phyloP scores from a whole-genome alignment of 2,113 vertebrate genomes.

The Jaculus jaculus region DNA sequence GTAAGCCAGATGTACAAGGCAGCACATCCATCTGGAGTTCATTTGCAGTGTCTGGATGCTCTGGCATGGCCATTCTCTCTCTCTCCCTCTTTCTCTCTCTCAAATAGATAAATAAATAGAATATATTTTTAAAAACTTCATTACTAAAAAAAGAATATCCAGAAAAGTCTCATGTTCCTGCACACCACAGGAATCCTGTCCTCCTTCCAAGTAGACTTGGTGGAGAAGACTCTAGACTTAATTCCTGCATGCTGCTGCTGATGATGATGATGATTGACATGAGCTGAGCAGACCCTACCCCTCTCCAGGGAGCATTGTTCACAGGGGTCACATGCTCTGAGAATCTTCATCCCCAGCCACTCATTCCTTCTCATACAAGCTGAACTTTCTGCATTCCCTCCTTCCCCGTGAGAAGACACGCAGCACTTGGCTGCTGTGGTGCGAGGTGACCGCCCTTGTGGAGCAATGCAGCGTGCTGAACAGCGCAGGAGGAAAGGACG shows the following conservation, averaged over 20 bases:
- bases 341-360: background rate
- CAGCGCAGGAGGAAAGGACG: background rate
- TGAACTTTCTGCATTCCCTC: accelerated
- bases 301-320: background rate
- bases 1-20: no score
- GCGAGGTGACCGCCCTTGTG: accelerated
- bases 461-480: accelerated
- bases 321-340: background rate
- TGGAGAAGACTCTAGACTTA: background rate
- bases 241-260: accelerated
- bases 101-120: no score
- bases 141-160: no score
- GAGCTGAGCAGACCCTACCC: accelerated
- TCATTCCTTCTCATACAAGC: accelerated
- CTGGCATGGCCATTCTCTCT: no score
- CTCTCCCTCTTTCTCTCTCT: no score
- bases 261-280: no score
- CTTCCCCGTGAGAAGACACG: background rate
- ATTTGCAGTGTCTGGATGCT: no score
- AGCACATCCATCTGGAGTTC: no score
- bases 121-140: no score
- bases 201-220: background rate
- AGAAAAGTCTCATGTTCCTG: background rate
- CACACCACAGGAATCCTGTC: background rate
- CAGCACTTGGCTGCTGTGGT: accelerated